Evolutionary conservation across 2,113 vertebrate species (phyloP).

Genomic region (Progne subis): DNA sequence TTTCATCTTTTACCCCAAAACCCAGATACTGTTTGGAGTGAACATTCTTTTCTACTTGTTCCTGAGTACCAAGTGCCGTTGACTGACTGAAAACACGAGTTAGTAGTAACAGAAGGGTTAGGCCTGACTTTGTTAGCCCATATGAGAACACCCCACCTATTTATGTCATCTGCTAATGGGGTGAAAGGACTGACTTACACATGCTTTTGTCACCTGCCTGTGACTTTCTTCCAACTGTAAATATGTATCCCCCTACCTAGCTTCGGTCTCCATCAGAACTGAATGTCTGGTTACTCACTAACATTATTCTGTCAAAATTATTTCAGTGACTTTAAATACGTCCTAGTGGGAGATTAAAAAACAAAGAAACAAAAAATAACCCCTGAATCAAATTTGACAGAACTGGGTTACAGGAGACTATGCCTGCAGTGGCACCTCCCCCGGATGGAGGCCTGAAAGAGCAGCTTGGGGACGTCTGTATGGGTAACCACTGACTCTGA

Average conservation of each 20-base stretch:
- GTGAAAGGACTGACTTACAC: neutral
- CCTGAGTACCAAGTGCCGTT: neutral
- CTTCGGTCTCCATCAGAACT: neutral
- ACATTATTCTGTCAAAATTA: neutral
- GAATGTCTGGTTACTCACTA: conserved; percentile 3
- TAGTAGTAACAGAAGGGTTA: neutral
- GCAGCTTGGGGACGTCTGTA: neutral
- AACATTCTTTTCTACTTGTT: neutral
- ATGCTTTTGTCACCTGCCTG: neutral
- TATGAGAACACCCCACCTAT: neutral
- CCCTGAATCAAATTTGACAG: neutral
- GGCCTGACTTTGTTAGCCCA: neutral
- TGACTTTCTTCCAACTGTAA: neutral
- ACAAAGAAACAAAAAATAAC: neutral
- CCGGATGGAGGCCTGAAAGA: neutral
- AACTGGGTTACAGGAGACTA: neutral
- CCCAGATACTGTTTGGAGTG: neutral
- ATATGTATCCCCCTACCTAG: neutral
- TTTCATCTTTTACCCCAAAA: neutral
- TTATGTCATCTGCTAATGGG: neutral
- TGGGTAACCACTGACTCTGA: neutral
- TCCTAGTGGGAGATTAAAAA: neutral
- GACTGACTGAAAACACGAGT: neutral
- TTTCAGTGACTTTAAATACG: neutral
- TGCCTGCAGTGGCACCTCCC: neutral